phyloP scores from a whole-genome alignment of 1,140 invertebrate genomes.

The Achroia grisella region DNA sequence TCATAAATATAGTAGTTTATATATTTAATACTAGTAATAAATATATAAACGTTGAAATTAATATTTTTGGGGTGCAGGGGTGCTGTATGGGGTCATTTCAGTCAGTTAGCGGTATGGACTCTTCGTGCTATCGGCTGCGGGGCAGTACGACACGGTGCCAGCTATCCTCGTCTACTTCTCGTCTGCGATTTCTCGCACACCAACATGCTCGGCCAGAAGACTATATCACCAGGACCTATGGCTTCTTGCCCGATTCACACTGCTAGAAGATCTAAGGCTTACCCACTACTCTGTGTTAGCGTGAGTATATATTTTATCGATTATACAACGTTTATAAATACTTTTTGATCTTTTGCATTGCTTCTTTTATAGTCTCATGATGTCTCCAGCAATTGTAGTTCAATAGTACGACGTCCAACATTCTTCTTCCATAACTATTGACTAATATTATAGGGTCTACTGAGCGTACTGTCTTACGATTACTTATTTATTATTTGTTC shows the following conservation, averaged over 20 bases:
- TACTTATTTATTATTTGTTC: too few relatives aligned
- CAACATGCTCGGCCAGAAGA: constrained; percentile 58
- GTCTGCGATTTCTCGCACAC: constrained; percentile 66
- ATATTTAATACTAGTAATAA: too few relatives aligned
- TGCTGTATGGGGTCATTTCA: constrained; percentile 53
- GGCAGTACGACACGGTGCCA: constrained; percentile 34
- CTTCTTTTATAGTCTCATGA: too few relatives aligned
- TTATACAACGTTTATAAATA: background rate
- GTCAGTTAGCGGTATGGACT: constrained; percentile 51
- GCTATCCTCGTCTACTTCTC: constrained; percentile 32
- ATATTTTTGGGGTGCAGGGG: constrained; percentile 21
- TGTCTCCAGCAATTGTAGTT: too few relatives aligned
- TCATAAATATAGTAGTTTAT: too few relatives aligned
- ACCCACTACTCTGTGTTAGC: constrained; percentile 42
- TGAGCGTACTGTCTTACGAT: too few relatives aligned
- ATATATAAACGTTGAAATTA: too few relatives aligned
- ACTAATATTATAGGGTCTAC: too few relatives aligned
- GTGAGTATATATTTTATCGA: constrained; percentile 16
- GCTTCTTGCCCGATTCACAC: constrained; percentile 37
- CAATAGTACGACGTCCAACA: too few relatives aligned
- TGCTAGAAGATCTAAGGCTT: constrained; percentile 26
- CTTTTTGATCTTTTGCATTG: too few relatives aligned
- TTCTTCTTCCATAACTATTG: too few relatives aligned
- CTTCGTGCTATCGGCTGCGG: constrained; percentile 51
- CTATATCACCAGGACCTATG: constrained; percentile 30